Evolutionary conservation across 2,797 vertebrate species (phyloP).

Genomic region (Periophthalmus magnuspinnatus): DNA sequence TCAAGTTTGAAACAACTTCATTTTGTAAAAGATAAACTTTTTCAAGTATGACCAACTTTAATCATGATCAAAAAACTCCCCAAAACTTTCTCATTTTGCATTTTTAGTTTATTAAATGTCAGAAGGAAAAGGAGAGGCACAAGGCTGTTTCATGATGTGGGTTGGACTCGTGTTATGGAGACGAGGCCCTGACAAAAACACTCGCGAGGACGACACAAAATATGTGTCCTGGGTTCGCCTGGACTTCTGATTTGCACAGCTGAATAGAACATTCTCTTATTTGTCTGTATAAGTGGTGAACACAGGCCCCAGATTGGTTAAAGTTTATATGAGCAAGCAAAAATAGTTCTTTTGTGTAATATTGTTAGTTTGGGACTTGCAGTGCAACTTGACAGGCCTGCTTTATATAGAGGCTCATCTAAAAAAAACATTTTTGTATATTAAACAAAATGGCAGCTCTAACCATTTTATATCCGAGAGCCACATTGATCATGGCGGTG

Average conservation of each 20-base stretch:
- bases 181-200: not conserved
- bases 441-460: not conserved
- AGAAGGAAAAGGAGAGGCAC: conserved; percentile 9
- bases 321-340: not conserved
- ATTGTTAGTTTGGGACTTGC: not conserved
- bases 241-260: not conserved
- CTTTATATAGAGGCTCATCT: not conserved
- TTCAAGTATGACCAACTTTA: no score
- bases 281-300: not conserved
- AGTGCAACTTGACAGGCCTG: not conserved
- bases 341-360: not conserved
- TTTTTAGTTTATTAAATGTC: conserved; percentile 37
- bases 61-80: not conserved
- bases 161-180: not conserved
- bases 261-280: conserved; percentile 2
- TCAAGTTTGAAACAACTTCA: not conserved
- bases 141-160: not conserved
- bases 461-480: not conserved
- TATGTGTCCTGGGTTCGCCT: not conserved
- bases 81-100: not conserved
- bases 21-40: not conserved
- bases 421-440: not conserved
- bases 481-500: not conserved
- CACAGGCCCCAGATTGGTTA: not conserved
- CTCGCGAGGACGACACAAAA: not conserved